These are phyloP conservation scores for Corythoichthys haematopterus DNA, from an alignment of 2,113 vertebrate genomes.

Conservation along the genomic window DNA sequence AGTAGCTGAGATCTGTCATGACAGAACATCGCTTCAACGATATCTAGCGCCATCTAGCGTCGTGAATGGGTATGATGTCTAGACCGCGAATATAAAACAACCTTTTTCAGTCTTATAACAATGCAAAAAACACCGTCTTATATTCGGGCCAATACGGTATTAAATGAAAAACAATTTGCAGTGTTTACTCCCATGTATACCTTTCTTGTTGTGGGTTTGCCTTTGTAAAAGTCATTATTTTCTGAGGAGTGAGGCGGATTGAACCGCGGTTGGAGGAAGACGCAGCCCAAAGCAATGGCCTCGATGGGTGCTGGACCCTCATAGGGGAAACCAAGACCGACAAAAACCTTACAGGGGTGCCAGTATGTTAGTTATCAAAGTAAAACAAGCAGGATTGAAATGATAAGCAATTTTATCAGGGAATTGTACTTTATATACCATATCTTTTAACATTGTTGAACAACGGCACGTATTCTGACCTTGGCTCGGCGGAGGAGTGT, in stretches of 20 bases:
- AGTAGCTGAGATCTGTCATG: no score
- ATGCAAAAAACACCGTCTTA: no score
- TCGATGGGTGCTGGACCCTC: constrained; percentile 71
- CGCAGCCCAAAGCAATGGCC: constrained; percentile 63
- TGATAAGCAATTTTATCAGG: no score
- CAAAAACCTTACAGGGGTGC: constrained; percentile 57
- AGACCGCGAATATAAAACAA: no score
- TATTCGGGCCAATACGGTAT: neutral
- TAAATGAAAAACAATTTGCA: neutral
- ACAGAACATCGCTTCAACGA: no score
- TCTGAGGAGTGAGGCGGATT: constrained; percentile 59
- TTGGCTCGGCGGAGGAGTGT: constrained; percentile 63
- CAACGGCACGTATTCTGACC: constrained; percentile 26
- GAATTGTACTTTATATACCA: no score
- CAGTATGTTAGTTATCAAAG: neutral
- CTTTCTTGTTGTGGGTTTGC: constrained; percentile 69
- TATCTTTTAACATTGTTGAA: no score
- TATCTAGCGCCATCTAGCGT: no score
- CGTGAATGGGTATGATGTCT: no score
- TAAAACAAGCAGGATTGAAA: no score
- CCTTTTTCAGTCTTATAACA: no score
- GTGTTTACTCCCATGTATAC: constrained; percentile 13
- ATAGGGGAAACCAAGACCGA: constrained; percentile 71
- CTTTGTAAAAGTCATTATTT: constrained; percentile 67
- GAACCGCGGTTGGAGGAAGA: constrained; percentile 68